Evolutionary conservation across 1,140 invertebrate genomes (phyloP).

Genomic region (Hyphantria cunea): DNA sequence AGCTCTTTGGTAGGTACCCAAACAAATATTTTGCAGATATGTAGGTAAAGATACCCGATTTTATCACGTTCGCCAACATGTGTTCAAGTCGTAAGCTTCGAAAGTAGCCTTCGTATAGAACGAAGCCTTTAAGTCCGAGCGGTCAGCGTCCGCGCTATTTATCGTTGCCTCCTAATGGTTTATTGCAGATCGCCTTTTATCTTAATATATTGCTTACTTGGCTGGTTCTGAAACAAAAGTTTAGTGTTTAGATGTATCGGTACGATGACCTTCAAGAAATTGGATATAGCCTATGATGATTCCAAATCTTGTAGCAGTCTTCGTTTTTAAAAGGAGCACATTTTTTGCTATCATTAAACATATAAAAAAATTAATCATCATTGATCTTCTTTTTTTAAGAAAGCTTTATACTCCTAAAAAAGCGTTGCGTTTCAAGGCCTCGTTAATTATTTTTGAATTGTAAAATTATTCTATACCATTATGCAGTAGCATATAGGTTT

Average conservation of each 20-base stretch:
- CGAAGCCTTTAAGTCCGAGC: slow-evolving; percentile 20
- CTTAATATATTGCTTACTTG: slow-evolving; percentile 25
- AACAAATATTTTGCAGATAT: slow-evolving; percentile 27
- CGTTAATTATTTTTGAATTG: too few relatives aligned
- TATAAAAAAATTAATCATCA: too few relatives aligned
- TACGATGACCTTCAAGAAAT: neutral
- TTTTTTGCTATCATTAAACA: too few relatives aligned
- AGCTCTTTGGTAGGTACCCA: neutral
- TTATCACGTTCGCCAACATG: slow-evolving; percentile 24
- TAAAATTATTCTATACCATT: neutral
- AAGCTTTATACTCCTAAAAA: too few relatives aligned
- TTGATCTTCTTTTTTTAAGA: too few relatives aligned
- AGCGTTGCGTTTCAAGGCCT: too few relatives aligned
- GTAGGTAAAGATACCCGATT: slow-evolving; percentile 5
- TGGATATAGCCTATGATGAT: neutral
- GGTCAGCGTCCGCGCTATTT: slow-evolving; percentile 26
- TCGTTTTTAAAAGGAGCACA: too few relatives aligned
- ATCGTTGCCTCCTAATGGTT: slow-evolving; percentile 18
- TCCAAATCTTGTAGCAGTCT: too few relatives aligned
- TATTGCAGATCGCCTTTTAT: slow-evolving; percentile 24
- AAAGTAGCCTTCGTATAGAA: slow-evolving; percentile 5
- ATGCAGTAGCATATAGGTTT: neutral
- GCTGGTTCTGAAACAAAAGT: slow-evolving; percentile 19
- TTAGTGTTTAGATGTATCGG: slow-evolving; percentile 9
- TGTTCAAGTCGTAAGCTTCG: slow-evolving; percentile 19